These are phyloP conservation scores for Habroteleia sp. DNA, from an alignment of 2,888 invertebrate genomes.

Conservation along the genomic window DNA sequence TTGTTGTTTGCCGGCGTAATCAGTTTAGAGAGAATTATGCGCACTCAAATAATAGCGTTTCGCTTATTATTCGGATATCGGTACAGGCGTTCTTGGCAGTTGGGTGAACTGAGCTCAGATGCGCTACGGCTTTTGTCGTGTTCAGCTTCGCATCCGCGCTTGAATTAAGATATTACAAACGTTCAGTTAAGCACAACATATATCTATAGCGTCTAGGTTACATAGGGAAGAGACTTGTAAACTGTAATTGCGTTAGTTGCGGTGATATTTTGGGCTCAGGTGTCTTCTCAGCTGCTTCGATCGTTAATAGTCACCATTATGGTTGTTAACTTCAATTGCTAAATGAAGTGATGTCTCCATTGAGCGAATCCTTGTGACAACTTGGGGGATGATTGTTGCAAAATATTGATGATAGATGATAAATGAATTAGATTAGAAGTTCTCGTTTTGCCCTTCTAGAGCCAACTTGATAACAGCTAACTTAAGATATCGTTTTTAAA, in stretches of 20 bases:
- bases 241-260: constrained; percentile 81
- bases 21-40: constrained; percentile 20
- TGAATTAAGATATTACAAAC: constrained; percentile 60
- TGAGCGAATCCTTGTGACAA: constrained; percentile 13
- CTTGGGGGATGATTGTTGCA: constrained; percentile 1
- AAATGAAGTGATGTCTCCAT: constrained; percentile 41
- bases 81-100: constrained; percentile 16
- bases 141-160: constrained; percentile 31
- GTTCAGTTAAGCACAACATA: constrained; percentile 29
- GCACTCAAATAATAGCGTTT: constrained; percentile 6
- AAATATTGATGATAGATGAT: constrained; percentile 7
- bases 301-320: constrained; percentile 80
- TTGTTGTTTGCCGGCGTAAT: constrained; percentile 40
- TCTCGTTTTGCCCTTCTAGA: no score
- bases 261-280: constrained; percentile 80
- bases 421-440: background rate
- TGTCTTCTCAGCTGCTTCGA: constrained; percentile 76
- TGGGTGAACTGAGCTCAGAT: constrained; percentile 51
- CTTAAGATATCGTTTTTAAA: no score
- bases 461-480: no score
- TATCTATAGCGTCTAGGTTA: constrained; percentile 38
- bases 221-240: constrained; percentile 77
- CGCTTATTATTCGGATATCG: constrained; percentile 11
- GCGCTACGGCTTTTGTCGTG: constrained; percentile 50
- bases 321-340: constrained; percentile 54